Base-by-base conservation (phyloP, 2,888 invertebrate species). In the Tachina grossa region DNA sequence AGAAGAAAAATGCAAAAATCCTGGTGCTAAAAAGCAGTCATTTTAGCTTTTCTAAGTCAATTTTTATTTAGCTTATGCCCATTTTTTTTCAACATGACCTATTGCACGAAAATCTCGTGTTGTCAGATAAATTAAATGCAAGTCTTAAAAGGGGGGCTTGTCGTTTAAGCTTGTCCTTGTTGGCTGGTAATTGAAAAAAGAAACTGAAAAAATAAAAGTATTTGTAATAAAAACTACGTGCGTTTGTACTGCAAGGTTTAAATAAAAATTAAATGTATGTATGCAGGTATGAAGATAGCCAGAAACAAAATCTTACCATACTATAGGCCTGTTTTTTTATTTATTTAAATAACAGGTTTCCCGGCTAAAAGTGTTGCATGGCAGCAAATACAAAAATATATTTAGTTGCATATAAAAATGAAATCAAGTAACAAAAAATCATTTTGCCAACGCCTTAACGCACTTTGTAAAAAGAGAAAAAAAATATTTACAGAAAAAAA, bases 401-500 rank as follows among this genome's bases (percentile, higher is more conserved):
- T 65, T 63, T 72, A 65, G 55, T 55, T 45, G 71, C 63, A 72
- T 72, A 66, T 66, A 79, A 75, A 75, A 77, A 68, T 55, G 69
- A 83, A 83, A 83, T 83, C 82, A 79, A 85, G 85, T 72, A 85
- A 85, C 66, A 80, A 79, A 80, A 83, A 85, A 80, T 83, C 83
- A 80, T 83, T 83, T 85, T 85, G 85, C 79, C 85, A 85, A 85
- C 85, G 83, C 85, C 85, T 85, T 85, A 83, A 85, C 85, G 85
- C 85, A 85, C 85, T 85, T 85, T 85, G 79, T 57, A 76, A 76
- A 72, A 63, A 85, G 6, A 41, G 59, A 55, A 45, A 45, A 31
- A 69, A 83, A 69, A 69, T 61, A 43, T 31, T 31, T 14, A 19
- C 1, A n/a, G 47, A 11, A 51, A 11, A 71, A 55, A 22, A 57